phyloP scores from a whole-genome alignment of 2,113 vertebrate species.

The Epinephelus lanceolatus region DNA sequence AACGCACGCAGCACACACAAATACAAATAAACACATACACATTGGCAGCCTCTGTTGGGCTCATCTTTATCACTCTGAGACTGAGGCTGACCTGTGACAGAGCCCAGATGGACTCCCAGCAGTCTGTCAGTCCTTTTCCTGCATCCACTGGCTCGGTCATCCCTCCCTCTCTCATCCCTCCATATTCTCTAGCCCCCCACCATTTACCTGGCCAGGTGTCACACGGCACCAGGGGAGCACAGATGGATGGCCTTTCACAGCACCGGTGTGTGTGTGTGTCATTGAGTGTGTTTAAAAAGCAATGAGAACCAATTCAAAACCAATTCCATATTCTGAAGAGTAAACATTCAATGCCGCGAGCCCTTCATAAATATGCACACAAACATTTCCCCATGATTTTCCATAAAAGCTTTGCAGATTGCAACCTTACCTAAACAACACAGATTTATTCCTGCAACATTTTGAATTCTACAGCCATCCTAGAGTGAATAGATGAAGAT shows the following conservation, averaged over 20 bases:
- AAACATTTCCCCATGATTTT: not conserved
- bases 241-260: slow-evolving; percentile 39
- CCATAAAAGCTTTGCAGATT: not conserved
- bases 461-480: not conserved
- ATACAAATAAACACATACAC: not conserved
- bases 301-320: not conserved
- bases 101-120: slow-evolving; percentile 74
- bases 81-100: slow-evolving; percentile 70
- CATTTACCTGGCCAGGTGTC: slow-evolving; percentile 70
- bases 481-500: not conserved
- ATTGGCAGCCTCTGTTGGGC: slow-evolving; percentile 46
- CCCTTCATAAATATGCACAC: not conserved
- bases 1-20: not conserved
- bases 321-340: not conserved
- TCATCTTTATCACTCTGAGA: slow-evolving; percentile 58
- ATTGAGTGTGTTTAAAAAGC: slow-evolving; percentile 1
- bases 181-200: slow-evolving; percentile 8
- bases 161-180: slow-evolving; percentile 39
- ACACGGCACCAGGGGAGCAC: slow-evolving; percentile 25
- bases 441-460: not conserved
- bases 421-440: not conserved
- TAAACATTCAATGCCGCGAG: not conserved
- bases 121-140: slow-evolving; percentile 58
- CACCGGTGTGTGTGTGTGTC: not conserved
- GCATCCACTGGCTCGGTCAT: slow-evolving; percentile 35